A percentile compares a stretch with the other conserved stretches of the same genome.
These are phyloP conservation scores for Leptopilina myrica DNA, from an alignment of 2,888 invertebrate species.

Conservation along the genomic window DNA sequence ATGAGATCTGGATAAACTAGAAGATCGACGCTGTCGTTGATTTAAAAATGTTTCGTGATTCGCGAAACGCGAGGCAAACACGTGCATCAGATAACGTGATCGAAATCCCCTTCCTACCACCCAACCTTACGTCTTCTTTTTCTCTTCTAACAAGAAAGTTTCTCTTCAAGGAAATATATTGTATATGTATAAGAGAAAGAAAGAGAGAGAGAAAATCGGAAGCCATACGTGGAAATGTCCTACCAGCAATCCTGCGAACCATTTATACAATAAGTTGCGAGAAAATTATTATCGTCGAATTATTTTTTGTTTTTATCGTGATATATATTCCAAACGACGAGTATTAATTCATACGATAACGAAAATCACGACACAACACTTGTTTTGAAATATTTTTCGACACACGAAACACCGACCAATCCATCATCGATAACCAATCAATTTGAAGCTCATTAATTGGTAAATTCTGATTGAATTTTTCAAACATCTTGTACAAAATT, in stretches of 20 bases:
- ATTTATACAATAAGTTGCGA: too few relatives aligned
- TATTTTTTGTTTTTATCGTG: too few relatives aligned
- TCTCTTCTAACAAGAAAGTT: neutral
- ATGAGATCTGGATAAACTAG: neutral
- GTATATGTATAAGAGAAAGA: too few relatives aligned
- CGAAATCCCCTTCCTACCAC: neutral
- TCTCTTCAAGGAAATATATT: neutral
- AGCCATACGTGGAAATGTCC: constrained; percentile 20
- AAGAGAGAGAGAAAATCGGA: neutral
- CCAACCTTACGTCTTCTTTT: neutral
- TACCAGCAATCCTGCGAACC: neutral
- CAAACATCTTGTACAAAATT: neutral
- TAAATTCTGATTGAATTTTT: neutral
- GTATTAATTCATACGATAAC: neutral
- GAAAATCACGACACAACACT: neutral
- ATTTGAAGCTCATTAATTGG: neutral
- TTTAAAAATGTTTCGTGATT: neutral
- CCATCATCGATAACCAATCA: constrained; percentile 6
- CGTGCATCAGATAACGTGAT: constrained; percentile 14
- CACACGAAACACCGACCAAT: neutral
- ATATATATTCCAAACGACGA: too few relatives aligned
- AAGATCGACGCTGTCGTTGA: neutral
- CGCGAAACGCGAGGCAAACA: constrained; percentile 1
- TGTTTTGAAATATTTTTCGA: neutral
- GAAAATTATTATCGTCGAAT: too few relatives aligned